A percentile compares a stretch with the other conserved stretches of the same genome.
These are phyloP conservation scores for Thymallus thymallus DNA, from an alignment of 2,113 vertebrate species.

Conservation along the genomic window DNA sequence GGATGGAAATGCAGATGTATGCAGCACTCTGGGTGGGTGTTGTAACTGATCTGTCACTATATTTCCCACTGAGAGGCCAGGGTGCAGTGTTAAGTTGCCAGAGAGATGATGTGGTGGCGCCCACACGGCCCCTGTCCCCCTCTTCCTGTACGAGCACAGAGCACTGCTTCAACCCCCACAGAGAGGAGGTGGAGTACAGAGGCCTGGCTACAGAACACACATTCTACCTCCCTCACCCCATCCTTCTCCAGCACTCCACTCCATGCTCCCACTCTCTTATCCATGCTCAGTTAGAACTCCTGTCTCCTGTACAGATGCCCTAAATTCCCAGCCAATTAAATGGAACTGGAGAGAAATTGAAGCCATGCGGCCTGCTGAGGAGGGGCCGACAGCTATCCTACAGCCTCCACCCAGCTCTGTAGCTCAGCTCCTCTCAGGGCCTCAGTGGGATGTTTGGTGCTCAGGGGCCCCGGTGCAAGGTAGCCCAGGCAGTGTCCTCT, in stretches of 20 bases:
- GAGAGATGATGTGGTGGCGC: slow-evolving; percentile 65
- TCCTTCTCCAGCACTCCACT: slow-evolving; percentile 20
- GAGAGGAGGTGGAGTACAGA: slow-evolving; percentile 26
- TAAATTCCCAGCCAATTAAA: slow-evolving; percentile 65
- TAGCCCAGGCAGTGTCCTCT: slow-evolving; percentile 51
- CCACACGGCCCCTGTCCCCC: slow-evolving; percentile 64
- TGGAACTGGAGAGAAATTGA: slow-evolving; percentile 46
- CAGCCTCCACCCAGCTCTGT: slow-evolving; percentile 32
- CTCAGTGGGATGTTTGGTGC: slow-evolving; percentile 48
- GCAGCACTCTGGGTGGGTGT: slow-evolving; percentile 72
- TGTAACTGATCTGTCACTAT: slow-evolving; percentile 71
- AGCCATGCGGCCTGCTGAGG: slow-evolving; percentile 43
- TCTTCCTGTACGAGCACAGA: slow-evolving; percentile 65
- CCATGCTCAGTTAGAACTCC: slow-evolving; percentile 39
- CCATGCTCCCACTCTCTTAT: slow-evolving; percentile 30
- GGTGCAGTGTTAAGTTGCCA: slow-evolving; percentile 62
- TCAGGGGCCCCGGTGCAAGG: slow-evolving; percentile 57
- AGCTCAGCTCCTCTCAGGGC: slow-evolving; percentile 57
- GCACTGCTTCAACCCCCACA: slow-evolving; percentile 65
- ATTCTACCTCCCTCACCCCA: neutral
- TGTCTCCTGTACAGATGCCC: slow-evolving; percentile 37
- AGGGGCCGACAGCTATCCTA: slow-evolving; percentile 24
- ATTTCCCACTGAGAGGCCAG: slow-evolving; percentile 69
- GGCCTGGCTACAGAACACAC: slow-evolving; percentile 5
- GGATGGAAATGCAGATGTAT: slow-evolving; percentile 73